Evolutionary conservation across 37 sponge, comb jelly and placozoan species (phyloP).

Genomic region (Chondrilla cf. caribensis): DNA sequence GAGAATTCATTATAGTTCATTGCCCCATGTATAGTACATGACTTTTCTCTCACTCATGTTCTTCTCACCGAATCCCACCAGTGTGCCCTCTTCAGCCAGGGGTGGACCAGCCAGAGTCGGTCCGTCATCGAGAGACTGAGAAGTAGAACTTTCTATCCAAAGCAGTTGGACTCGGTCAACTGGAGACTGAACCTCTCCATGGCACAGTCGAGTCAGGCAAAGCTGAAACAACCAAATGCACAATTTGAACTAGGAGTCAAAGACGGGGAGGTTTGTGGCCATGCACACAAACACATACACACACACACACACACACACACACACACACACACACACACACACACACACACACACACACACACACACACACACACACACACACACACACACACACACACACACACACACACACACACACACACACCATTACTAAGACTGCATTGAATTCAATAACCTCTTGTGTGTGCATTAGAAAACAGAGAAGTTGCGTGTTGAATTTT

Average conservation of each 20-base stretch:
- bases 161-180: constrained; percentile 80
- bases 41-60: too few relatives aligned
- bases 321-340: too few relatives aligned
- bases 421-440: too few relatives aligned
- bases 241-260: constrained; percentile 57
- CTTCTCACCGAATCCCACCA: neutral
- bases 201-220: constrained; percentile 63
- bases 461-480: constrained; percentile 63
- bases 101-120: constrained; percentile 67
- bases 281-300: too few relatives aligned
- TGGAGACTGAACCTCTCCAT: constrained; percentile 85
- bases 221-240: constrained; percentile 86
- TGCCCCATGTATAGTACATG: too few relatives aligned
- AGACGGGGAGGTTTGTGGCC: neutral
- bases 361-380: too few relatives aligned
- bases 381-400: too few relatives aligned
- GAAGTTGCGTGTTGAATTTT: constrained; percentile 70
- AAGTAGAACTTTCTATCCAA: constrained; percentile 70
- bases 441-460: too few relatives aligned
- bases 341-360: too few relatives aligned
- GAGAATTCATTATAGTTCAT: too few relatives aligned
- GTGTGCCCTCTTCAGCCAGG: constrained; percentile 52
- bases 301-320: too few relatives aligned
- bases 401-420: too few relatives aligned
- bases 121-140: constrained; percentile 72